Evolutionary conservation across 2,113 vertebrate genomes (phyloP).

Genomic region (Propithecus coquereli): DNA sequence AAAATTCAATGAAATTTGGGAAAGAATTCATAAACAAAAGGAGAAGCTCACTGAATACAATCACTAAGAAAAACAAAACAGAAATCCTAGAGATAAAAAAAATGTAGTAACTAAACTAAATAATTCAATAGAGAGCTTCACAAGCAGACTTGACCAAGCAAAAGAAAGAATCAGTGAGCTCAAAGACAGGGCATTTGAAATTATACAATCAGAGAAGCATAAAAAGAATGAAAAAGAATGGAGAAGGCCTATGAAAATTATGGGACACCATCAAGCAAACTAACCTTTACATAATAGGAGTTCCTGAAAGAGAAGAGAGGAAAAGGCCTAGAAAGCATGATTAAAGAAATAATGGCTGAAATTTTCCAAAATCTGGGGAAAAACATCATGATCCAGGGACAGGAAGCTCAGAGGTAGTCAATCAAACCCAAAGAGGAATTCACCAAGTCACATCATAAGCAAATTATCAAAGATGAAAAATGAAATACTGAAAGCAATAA

Average conservation of each 20-base stretch:
- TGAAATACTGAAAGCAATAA: neutral
- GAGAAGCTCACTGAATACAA: neutral
- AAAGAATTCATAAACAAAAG: neutral
- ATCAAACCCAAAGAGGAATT: neutral
- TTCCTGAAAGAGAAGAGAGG: neutral
- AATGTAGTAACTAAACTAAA: neutral
- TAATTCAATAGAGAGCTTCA: neutral
- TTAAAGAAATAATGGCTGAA: neutral
- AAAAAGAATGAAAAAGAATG: neutral
- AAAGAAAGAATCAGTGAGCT: neutral
- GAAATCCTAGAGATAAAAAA: neutral
- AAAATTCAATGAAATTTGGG: neutral
- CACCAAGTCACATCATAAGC: neutral
- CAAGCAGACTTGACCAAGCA: neutral
- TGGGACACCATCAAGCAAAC: neutral
- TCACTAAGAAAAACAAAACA: neutral
- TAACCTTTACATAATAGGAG: neutral
- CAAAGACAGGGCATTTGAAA: neutral
- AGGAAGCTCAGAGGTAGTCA: neutral
- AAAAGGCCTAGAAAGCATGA: neutral
- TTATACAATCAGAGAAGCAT: neutral
- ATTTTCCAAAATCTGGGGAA: neutral
- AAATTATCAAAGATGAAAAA: neutral
- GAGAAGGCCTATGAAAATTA: neutral
- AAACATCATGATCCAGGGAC: neutral